Evolutionary conservation across 1,140 invertebrate species (phyloP).

Genomic region (Sycophaga agraensis): DNA sequence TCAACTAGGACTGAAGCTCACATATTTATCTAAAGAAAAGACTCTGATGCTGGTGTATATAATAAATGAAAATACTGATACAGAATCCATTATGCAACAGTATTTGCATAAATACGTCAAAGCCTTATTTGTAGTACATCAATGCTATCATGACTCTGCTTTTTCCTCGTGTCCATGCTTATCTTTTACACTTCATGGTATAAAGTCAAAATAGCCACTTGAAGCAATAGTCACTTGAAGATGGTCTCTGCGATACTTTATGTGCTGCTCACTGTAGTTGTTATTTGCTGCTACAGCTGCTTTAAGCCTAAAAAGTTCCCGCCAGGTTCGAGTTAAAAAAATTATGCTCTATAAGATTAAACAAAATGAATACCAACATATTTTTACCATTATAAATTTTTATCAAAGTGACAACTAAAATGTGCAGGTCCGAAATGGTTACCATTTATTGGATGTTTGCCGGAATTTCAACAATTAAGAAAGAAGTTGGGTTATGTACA

Average conservation of each 20-base stretch:
- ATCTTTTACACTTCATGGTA: background rate
- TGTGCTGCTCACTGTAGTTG: conserved; percentile 24
- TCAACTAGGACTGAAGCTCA: too few relatives aligned
- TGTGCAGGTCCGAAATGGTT: conserved; percentile 55
- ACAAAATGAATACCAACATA: too few relatives aligned
- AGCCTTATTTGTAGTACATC: too few relatives aligned
- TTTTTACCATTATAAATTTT: background rate
- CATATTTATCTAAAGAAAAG: too few relatives aligned
- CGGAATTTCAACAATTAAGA: conserved; percentile 37
- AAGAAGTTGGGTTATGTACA: conserved; percentile 45
- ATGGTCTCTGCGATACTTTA: too few relatives aligned
- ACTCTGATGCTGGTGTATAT: too few relatives aligned
- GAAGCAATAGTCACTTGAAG: too few relatives aligned
- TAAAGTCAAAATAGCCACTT: background rate
- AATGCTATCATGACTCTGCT: too few relatives aligned
- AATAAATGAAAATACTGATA: too few relatives aligned
- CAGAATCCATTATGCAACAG: too few relatives aligned
- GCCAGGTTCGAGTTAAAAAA: conserved; percentile 39
- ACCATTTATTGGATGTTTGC: conserved; percentile 54
- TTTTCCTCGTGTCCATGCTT: background rate
- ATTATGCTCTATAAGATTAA: too few relatives aligned
- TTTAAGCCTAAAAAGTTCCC: conserved; percentile 47
- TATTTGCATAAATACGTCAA: too few relatives aligned
- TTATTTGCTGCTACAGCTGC: conserved; percentile 38
- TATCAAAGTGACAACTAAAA: background rate